A percentile compares a stretch with the other conserved stretches of the same genome.
These are phyloP conservation scores for Uria aalge DNA, from an alignment of 2,113 vertebrate genomes.

Conservation along the genomic window DNA sequence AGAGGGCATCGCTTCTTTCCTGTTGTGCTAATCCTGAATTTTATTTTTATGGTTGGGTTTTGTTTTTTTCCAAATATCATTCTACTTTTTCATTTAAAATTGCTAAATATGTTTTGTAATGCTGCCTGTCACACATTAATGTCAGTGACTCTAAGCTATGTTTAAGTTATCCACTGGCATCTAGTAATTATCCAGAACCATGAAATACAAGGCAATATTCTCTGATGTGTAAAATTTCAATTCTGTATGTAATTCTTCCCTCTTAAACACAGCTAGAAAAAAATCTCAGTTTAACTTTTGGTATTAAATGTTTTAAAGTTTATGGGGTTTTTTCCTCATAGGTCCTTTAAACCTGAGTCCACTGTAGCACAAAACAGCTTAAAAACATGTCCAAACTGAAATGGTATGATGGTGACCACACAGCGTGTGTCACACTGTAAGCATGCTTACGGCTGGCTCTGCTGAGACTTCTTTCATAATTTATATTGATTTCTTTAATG, in stretches of 20 bases:
- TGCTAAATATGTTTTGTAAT: conserved; percentile 72
- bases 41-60: background rate
- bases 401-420: background rate
- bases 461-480: background rate
- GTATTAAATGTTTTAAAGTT: background rate
- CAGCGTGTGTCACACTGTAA: background rate
- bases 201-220: conserved; percentile 77
- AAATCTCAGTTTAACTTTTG: conserved; percentile 55
- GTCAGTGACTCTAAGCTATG: conserved; percentile 81
- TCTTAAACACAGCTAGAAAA: conserved; percentile 62
- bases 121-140: conserved; percentile 77
- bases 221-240: conserved; percentile 82
- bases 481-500: background rate
- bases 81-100: conserved; percentile 69
- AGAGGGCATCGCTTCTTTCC: conserved; percentile 5
- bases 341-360: background rate
- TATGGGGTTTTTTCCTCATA: background rate
- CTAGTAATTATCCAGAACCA: conserved; percentile 82
- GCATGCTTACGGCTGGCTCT: background rate
- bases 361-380: background rate
- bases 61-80: conserved; percentile 39
- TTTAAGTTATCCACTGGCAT: conserved; percentile 84
- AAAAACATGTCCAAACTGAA: background rate
- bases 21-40: conserved; percentile 26
- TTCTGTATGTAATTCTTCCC: conserved; percentile 55